Evolutionary conservation across 2,113 vertebrate species (phyloP).

Genomic region (Corythornis madagascariensis): DNA sequence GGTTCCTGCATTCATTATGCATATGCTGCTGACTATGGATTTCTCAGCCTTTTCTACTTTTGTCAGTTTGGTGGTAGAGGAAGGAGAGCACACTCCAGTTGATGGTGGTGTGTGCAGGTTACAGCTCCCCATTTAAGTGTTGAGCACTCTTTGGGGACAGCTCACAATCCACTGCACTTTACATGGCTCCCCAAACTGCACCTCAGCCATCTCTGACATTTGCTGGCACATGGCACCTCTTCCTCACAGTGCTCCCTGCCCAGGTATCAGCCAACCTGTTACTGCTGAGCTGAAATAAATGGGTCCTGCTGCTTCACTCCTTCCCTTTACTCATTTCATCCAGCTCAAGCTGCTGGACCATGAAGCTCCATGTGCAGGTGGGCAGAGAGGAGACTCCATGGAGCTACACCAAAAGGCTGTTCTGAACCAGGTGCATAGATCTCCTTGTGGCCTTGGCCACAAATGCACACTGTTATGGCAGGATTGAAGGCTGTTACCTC

Average conservation of each 20-base stretch:
- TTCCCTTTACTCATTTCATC: neutral
- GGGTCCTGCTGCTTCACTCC: neutral
- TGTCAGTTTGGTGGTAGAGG: neutral
- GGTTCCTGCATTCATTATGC: neutral
- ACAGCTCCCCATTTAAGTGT: neutral
- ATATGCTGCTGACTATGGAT: neutral
- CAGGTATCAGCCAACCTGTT: neutral
- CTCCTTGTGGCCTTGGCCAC: neutral
- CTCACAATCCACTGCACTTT: rapidly evolving
- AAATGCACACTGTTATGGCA: neutral
- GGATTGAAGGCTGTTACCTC: neutral
- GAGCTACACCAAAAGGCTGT: neutral
- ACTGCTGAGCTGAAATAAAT: neutral
- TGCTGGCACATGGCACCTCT: neutral
- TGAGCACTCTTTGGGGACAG: neutral
- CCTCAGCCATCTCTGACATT: neutral
- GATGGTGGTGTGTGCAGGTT: neutral
- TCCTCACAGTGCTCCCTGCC: neutral
- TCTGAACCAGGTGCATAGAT: rapidly evolving
- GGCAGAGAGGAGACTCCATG: neutral
- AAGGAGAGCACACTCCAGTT: neutral
- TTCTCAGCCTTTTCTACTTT: neutral
- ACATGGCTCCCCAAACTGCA: neutral
- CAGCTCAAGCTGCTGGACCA: neutral
- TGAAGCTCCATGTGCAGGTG: neutral